These are phyloP conservation scores for Mola mola DNA, from an alignment of 2,113 vertebrate genomes.

Conservation along the genomic window DNA sequence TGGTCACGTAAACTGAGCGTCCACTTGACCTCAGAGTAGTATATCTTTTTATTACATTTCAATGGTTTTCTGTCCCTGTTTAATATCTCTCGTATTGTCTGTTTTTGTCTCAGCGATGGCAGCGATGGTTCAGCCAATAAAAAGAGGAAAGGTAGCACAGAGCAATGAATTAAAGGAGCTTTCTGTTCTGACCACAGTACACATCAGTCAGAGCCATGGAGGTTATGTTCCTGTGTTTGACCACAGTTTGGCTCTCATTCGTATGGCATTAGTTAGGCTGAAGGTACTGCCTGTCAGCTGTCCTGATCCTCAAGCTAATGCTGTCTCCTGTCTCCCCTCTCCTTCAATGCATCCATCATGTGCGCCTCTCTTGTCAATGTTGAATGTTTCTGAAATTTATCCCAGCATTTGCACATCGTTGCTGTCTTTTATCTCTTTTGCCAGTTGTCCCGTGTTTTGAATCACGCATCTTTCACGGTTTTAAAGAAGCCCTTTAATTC, in stretches of 20 bases:
- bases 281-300: slow-evolving; percentile 4
- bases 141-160: too few relatives aligned
- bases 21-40: slow-evolving; percentile 12
- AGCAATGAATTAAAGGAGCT: too few relatives aligned
- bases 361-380: background rate
- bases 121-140: too few relatives aligned
- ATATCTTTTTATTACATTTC: too few relatives aligned
- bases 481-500: slow-evolving; percentile 3
- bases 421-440: background rate
- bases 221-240: slow-evolving; percentile 7
- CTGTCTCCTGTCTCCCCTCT: background rate
- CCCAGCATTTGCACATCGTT: too few relatives aligned
- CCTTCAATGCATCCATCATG: slow-evolving; percentile 31
- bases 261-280: slow-evolving; percentile 16
- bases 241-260: slow-evolving; percentile 32
- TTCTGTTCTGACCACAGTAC: background rate
- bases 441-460: background rate
- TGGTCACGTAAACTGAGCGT: too few relatives aligned
- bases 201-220: slow-evolving; percentile 7
- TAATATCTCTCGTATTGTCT: background rate
- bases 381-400: background rate
- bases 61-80: too few relatives aligned
- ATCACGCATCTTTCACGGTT: background rate
- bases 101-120: too few relatives aligned
- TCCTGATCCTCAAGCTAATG: slow-evolving; percentile 20